Conservation (phyloP, 1,140 invertebrate species). For the Rhagoletis pomonella region DNA sequence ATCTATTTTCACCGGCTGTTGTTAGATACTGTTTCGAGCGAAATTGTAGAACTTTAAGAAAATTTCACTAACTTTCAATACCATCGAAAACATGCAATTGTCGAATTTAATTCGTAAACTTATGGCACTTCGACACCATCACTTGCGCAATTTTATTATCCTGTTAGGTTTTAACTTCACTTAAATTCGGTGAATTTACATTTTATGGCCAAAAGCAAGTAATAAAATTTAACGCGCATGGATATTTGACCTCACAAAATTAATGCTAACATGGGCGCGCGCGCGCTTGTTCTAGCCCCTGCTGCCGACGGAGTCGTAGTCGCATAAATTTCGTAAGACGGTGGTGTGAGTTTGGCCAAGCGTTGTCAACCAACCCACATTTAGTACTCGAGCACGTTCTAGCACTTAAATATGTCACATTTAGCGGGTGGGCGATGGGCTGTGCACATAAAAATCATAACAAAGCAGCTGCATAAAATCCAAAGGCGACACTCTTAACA, state of each 20-base stretch:
- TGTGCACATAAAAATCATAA: slow-evolving; percentile 28
- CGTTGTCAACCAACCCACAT: background rate
- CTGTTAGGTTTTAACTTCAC: background rate
- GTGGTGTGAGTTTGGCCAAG: background rate
- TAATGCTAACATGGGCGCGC: background rate
- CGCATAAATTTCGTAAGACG: background rate
- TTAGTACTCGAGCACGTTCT: slow-evolving; percentile 1
- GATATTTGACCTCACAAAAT: background rate
- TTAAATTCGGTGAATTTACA: background rate
- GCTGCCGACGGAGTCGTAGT: no score
- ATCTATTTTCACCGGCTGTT: no score
- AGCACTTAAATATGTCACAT: slow-evolving; percentile 34
- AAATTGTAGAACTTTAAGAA: no score
- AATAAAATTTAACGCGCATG: slow-evolving; percentile 22
- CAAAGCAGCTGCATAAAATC: slow-evolving; percentile 31
- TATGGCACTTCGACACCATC: background rate
- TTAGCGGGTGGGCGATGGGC: background rate
- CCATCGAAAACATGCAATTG: no score
- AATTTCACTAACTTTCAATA: no score
- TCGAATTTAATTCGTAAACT: no score
- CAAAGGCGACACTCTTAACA: background rate
- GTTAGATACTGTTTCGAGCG: no score
- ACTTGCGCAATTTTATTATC: background rate
- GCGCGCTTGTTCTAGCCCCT: background rate
- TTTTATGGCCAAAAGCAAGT: background rate